phyloP scores from a whole-genome alignment of 2,888 invertebrate species.

The Barypeithes pellucidus region DNA sequence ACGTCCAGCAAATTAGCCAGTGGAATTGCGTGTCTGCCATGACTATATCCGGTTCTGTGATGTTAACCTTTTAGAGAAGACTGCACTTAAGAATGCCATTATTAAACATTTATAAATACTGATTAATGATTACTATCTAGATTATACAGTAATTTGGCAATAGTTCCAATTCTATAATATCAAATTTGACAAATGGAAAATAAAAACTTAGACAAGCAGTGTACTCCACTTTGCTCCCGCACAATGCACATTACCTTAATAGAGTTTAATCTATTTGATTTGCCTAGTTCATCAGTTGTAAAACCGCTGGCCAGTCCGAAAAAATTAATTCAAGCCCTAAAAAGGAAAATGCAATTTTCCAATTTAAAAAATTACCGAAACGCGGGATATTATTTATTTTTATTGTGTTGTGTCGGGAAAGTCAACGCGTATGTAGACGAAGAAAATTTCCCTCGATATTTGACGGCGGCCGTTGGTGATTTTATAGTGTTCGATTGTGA shows the following conservation, averaged over 20 bases:
- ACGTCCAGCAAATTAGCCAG: no score
- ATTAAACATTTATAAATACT: no score
- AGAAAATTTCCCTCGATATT: conserved; percentile 57
- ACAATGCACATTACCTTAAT: conserved; percentile 43
- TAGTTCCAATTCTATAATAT: background rate
- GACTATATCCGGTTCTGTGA: no score
- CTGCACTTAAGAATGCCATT: no score
- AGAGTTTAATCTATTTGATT: conserved; percentile 47
- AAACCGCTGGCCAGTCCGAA: conserved; percentile 15
- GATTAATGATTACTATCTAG: no score
- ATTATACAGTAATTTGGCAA: no score
- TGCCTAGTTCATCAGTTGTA: conserved; percentile 28
- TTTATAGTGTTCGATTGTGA: conserved; percentile 87
- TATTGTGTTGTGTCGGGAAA: conserved; percentile 14
- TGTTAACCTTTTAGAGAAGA: no score
- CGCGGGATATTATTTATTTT: conserved; percentile 1
- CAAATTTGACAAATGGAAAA: background rate
- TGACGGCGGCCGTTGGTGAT: conserved; percentile 83
- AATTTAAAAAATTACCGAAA: background rate
- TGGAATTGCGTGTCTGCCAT: no score
- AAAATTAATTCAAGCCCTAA: conserved; percentile 11
- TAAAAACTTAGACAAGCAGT: conserved; percentile 31
- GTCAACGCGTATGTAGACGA: conserved; percentile 38
- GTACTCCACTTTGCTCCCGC: conserved; percentile 21
- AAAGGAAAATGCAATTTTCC: conserved; percentile 28